A percentile compares a stretch with the other conserved stretches of the same genome.
Conservation (phyloP, 2,888 invertebrate species). For the Adineta ricciae region DNA sequence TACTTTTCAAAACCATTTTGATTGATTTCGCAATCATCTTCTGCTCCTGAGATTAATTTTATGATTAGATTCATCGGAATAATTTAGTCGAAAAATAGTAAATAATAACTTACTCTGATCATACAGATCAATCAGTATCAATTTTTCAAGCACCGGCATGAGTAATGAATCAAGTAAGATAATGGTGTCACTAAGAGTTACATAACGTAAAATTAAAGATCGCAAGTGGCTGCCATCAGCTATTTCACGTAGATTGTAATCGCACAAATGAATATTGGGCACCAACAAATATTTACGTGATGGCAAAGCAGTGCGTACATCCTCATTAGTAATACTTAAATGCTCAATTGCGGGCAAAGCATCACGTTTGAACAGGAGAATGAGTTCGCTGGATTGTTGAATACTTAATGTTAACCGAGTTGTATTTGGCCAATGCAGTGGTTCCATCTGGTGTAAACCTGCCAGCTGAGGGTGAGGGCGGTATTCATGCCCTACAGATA, state of each 20-base stretch:
- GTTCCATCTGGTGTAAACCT: background rate
- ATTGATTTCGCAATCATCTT: too few relatives aligned
- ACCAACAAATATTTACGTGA: background rate
- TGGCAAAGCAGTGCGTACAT: background rate
- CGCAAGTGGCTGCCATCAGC: background rate
- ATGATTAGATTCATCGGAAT: background rate
- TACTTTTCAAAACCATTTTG: too few relatives aligned
- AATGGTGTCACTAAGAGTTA: background rate
- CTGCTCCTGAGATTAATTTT: background rate
- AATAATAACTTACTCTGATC: background rate
- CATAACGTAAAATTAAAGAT: background rate
- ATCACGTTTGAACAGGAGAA: background rate
- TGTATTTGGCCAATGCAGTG: background rate
- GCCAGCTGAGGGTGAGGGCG: background rate
- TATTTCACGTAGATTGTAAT: background rate
- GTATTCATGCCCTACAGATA: background rate
- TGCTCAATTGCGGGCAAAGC: background rate
- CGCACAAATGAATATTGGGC: background rate
- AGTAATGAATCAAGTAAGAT: background rate
- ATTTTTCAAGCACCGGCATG: background rate
- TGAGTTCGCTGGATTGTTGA: background rate
- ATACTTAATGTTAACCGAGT: background rate
- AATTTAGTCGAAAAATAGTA: too few relatives aligned
- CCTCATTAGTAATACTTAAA: background rate
- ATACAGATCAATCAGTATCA: background rate